These are phyloP conservation scores for Porites rus DNA, from an alignment of 92 coral and sea anemone genomes.

Conservation along the genomic window DNA sequence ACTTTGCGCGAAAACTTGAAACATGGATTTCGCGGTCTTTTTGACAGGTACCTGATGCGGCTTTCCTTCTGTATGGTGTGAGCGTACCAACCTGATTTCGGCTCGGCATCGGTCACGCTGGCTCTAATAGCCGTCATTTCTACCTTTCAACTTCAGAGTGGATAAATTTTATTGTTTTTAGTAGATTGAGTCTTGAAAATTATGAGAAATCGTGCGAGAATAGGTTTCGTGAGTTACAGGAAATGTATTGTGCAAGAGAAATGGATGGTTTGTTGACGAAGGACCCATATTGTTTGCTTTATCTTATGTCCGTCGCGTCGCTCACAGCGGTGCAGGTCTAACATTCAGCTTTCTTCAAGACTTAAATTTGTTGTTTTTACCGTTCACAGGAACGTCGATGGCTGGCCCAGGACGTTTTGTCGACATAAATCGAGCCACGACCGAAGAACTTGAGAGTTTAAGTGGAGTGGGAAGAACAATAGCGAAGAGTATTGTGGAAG, in stretches of 20 bases:
- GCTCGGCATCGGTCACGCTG: constrained; percentile 23
- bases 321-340: not conserved
- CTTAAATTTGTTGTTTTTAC: not conserved
- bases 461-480: constrained; percentile 91
- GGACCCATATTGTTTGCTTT: not conserved
- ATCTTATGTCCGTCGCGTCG: not conserved
- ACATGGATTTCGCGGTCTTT: constrained; percentile 32
- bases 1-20: not conserved
- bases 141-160: not conserved
- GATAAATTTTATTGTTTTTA: not conserved
- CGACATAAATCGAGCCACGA: constrained; percentile 92
- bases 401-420: constrained; percentile 83
- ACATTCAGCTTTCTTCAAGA: not conserved
- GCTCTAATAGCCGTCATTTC: not conserved
- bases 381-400: constrained; percentile 64
- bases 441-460: constrained; percentile 83
- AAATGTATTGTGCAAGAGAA: constrained; percentile 20
- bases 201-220: not conserved
- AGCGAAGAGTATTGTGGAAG: constrained; percentile 88
- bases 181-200: not conserved
- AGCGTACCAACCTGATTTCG: constrained; percentile 40
- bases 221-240: constrained; percentile 23
- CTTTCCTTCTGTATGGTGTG: constrained; percentile 42
- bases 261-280: constrained; percentile 7
- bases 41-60: constrained; percentile 37